A percentile compares a stretch with the other conserved stretches of the same genome.
Conservation (phyloP, 2,113 vertebrate species). For the Ursus arctos region DNA sequence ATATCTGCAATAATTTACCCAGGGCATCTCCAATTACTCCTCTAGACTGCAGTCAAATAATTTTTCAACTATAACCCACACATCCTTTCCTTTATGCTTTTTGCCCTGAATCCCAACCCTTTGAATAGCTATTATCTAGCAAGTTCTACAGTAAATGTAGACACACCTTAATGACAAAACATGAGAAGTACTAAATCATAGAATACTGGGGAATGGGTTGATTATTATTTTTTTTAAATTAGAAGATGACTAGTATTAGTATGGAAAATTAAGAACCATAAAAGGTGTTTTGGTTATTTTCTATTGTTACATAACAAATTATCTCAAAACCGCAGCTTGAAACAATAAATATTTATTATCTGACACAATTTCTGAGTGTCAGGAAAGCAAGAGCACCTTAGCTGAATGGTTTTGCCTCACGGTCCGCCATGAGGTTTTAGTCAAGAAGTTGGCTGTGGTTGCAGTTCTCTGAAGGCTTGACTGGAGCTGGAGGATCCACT, state of each 20-base stretch:
- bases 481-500: background rate
- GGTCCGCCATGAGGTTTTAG: background rate
- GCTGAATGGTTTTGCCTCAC: background rate
- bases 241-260: background rate
- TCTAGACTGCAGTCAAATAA: background rate
- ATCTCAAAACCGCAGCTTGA: background rate
- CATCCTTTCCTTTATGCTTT: background rate
- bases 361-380: background rate
- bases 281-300: background rate
- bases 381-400: background rate
- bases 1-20: slow-evolving; percentile 23
- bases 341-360: background rate
- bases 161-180: background rate
- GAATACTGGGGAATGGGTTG: background rate
- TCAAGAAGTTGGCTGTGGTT: background rate
- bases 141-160: background rate
- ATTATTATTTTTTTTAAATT: background rate
- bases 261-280: background rate
- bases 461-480: background rate
- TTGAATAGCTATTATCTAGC: background rate
- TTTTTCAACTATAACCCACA: background rate
- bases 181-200: background rate
- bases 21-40: background rate
- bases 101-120: background rate
- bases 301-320: background rate